Conservation (phyloP, 2,113 vertebrate species). For the Eclectus roratus region DNA sequence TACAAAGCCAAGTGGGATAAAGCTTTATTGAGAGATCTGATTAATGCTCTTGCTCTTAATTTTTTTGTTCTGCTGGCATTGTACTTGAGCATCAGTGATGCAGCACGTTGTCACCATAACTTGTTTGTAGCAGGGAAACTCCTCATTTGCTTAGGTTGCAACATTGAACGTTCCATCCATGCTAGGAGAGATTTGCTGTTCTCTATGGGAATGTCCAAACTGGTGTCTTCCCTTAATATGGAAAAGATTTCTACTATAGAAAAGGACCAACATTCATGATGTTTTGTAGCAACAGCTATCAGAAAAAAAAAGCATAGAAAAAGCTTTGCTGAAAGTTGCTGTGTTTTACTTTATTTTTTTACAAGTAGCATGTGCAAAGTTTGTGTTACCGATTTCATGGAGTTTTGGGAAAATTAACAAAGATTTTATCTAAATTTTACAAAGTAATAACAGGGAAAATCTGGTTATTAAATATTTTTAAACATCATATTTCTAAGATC, state of each 20-base stretch:
- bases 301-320: not conserved
- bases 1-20: not conserved
- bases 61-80: not conserved
- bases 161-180: fast-evolving
- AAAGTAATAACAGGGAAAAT: not conserved
- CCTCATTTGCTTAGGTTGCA: not conserved
- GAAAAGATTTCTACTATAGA: not conserved
- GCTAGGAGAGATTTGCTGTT: not conserved
- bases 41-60: not conserved
- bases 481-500: not conserved
- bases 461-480: not conserved
- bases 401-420: not conserved
- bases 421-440: not conserved
- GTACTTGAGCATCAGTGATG: not conserved
- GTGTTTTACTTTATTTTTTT: not conserved
- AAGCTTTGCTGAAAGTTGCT: not conserved
- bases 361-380: not conserved
- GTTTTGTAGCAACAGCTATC: not conserved
- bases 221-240: not conserved
- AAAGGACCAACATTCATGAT: not conserved
- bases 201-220: not conserved
- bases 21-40: not conserved
- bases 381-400: not conserved
- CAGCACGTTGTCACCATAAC: fast-evolving
- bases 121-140: not conserved